Evolutionary conservation across 2,797 vertebrate species (phyloP).

Genomic region (Enteromius fasciolatus): DNA sequence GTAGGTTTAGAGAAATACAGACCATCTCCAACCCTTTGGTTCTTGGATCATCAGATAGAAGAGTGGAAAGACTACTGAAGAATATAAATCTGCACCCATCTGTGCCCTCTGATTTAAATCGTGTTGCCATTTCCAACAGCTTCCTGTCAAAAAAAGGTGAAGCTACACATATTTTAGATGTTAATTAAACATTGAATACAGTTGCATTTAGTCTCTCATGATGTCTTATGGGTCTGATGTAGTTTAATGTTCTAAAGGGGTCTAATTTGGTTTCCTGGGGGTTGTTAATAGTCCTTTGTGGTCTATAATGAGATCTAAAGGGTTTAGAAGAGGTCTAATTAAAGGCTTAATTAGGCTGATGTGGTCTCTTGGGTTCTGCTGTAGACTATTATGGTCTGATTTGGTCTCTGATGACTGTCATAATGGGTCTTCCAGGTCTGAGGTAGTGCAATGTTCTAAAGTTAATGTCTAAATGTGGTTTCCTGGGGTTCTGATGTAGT

Average conservation of each 20-base stretch:
- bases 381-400: not conserved
- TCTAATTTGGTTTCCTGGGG: too few relatives aligned
- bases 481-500: not conserved
- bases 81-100: slow-evolving; percentile 75
- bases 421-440: not conserved
- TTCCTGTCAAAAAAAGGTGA: slow-evolving; percentile 81
- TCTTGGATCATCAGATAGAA: slow-evolving; percentile 77
- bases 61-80: slow-evolving; percentile 79
- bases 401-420: not conserved
- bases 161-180: not conserved
- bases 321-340: too few relatives aligned
- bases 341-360: too few relatives aligned
- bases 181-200: not conserved
- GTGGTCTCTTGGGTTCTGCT: not conserved
- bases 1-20: slow-evolving; percentile 72
- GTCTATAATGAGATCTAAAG: not conserved
- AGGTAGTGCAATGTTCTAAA: not conserved
- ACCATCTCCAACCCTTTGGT: slow-evolving; percentile 83
- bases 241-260: not conserved
- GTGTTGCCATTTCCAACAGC: slow-evolving; percentile 57
- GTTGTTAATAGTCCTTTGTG: too few relatives aligned
- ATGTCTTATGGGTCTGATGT: not conserved
- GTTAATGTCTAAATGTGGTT: not conserved
- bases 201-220: not conserved
- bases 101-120: slow-evolving; percentile 61